Evolutionary conservation across 2,797 vertebrate species (phyloP).

Genomic region (Salarias fasciatus): DNA sequence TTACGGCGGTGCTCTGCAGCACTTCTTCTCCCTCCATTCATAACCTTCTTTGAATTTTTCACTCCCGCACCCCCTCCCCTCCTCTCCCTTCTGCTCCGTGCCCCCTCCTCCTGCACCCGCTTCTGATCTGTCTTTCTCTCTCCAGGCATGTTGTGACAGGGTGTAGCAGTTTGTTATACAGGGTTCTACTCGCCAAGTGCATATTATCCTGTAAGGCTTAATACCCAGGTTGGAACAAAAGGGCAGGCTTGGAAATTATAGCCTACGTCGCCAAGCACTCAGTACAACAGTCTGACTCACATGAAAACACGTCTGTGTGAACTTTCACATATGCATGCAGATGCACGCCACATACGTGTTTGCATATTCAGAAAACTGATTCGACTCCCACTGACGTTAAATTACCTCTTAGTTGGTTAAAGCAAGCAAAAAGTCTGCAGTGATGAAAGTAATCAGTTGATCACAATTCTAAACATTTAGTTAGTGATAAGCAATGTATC

Average conservation of each 20-base stretch:
- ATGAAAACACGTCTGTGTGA: conserved; percentile 65
- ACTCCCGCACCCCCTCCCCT: not conserved
- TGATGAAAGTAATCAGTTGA: not conserved
- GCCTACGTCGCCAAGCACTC: conserved; percentile 76
- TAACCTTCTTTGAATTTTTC: conserved; percentile 59
- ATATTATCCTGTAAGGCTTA: conserved; percentile 89
- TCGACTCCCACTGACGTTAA: not conserved
- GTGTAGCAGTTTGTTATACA: conserved; percentile 82
- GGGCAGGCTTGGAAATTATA: conserved; percentile 85
- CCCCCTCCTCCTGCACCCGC: conserved; percentile 26
- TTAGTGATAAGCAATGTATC: no score
- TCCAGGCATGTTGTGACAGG: conserved; percentile 86
- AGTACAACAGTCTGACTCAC: conserved; percentile 72
- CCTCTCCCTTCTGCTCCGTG: not conserved
- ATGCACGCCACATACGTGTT: conserved; percentile 1
- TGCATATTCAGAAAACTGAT: no score
- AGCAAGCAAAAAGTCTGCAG: no score
- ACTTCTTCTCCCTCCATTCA: conserved; percentile 49
- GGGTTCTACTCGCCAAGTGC: conserved; percentile 84
- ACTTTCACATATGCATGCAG: conserved; percentile 51
- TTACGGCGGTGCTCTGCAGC: not conserved
- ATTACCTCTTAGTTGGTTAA: no score
- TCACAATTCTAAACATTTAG: not conserved
- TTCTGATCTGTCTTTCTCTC: conserved; percentile 58
- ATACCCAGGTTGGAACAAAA: conserved; percentile 86